phyloP scores from a whole-genome alignment of 2,797 vertebrate genomes.

The Sitta carolinensis region DNA sequence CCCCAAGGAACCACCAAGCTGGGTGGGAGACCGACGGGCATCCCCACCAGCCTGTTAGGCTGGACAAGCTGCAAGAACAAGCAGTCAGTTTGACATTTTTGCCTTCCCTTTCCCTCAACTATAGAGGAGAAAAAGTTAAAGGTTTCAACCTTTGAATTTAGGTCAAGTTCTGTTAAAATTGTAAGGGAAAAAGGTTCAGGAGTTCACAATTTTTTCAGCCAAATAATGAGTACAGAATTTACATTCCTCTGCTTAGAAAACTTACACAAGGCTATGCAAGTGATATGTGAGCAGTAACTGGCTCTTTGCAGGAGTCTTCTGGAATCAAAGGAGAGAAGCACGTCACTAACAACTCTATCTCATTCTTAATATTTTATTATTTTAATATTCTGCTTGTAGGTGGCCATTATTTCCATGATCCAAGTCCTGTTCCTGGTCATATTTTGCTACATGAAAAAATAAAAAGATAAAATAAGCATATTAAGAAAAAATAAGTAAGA shows the following conservation, averaged over 20 bases:
- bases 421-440: neutral
- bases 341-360: neutral
- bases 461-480: neutral
- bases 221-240: neutral
- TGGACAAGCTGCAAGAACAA: slow-evolving; percentile 14
- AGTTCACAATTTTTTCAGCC: slow-evolving; percentile 1
- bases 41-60: slow-evolving; percentile 23
- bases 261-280: neutral
- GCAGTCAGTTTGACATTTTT: neutral
- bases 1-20: neutral
- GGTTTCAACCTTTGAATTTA: neutral
- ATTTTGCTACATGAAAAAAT: neutral
- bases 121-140: neutral
- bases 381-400: neutral
- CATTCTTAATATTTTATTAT: neutral
- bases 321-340: neutral
- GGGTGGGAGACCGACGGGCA: neutral
- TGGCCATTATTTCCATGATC: neutral
- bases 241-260: neutral
- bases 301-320: neutral
- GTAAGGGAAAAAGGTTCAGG: neutral
- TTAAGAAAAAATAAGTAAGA: neutral
- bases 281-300: neutral
- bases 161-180: slow-evolving; percentile 14
- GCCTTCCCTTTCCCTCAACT: neutral